These are phyloP conservation scores for Girardia tigrina DNA, from an alignment of 2,888 invertebrate species.

Conservation along the genomic window DNA sequence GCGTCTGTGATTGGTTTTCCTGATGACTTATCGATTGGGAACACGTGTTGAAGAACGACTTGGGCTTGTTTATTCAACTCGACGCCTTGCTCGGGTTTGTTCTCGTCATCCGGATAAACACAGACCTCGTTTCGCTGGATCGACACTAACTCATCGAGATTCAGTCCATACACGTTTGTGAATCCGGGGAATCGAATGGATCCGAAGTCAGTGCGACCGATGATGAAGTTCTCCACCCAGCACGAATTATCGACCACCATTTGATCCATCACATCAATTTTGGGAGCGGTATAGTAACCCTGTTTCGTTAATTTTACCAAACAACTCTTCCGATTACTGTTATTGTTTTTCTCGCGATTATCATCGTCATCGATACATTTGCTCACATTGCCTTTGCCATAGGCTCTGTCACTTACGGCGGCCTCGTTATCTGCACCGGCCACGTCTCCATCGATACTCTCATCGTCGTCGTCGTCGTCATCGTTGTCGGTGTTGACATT, in stretches of 20 bases:
- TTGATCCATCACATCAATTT: background rate
- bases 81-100: background rate
- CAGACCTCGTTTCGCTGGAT: background rate
- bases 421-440: too few species aligned
- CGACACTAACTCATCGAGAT: background rate
- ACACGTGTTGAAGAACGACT: background rate
- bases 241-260: background rate
- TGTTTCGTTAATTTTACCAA: background rate
- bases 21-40: background rate
- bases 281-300: constrained; percentile 4
- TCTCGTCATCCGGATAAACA: background rate
- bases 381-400: too few species aligned
- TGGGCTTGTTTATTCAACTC: background rate
- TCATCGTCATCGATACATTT: constrained; percentile 5
- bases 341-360: background rate
- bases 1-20: background rate
- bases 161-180: background rate
- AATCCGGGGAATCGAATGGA: background rate
- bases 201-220: background rate
- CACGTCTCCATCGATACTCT: too few species aligned
- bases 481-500: background rate
- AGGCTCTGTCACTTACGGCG: too few species aligned
- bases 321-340: background rate
- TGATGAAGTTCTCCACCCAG: background rate
- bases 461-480: background rate